A percentile compares a stretch with the other conserved stretches of the same genome.
Conservation (phyloP, 2,113 vertebrate genomes). For the Ptychochromis oligacanthus region DNA sequence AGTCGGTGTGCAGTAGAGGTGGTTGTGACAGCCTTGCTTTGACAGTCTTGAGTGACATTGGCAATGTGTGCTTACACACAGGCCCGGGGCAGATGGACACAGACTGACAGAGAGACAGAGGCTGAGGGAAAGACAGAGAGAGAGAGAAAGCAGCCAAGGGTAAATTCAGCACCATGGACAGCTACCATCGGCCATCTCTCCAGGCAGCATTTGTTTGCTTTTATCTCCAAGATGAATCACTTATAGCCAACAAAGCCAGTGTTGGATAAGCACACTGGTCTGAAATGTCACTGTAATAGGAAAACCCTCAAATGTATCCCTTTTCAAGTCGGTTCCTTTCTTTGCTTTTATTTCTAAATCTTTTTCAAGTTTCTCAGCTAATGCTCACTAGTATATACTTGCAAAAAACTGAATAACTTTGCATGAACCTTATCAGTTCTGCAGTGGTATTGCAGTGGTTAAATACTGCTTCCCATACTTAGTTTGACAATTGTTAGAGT, state of each 20-base stretch:
- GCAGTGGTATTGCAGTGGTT: not conserved
- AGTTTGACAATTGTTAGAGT: too few relatives aligned
- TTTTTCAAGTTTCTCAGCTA: not conserved
- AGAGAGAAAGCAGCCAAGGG: slow-evolving; percentile 3
- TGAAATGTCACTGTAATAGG: slow-evolving; percentile 29
- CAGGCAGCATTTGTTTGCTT: slow-evolving; percentile 54
- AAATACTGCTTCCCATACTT: not conserved
- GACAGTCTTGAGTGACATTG: slow-evolving; percentile 61
- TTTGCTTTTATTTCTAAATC: not conserved
- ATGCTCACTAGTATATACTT: not conserved
- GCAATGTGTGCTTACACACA: slow-evolving; percentile 46
- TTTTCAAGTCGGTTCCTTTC: not conserved
- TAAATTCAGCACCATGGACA: slow-evolving; percentile 65
- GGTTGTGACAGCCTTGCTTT: slow-evolving; percentile 25
- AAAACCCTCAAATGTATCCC: not conserved
- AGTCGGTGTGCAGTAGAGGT: slow-evolving; percentile 10
- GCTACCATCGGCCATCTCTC: slow-evolving; percentile 45
- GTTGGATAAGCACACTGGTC: slow-evolving; percentile 33
- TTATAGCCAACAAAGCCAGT: not conserved
- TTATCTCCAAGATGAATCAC: slow-evolving; percentile 58
- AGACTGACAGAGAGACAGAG: not conserved
- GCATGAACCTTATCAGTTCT: not conserved
- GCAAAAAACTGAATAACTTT: not conserved
- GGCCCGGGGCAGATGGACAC: slow-evolving; percentile 35
- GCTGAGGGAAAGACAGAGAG: not conserved